These are phyloP conservation scores for Sarcophaga bullata DNA, from an alignment of 1,140 invertebrate genomes.

Conservation along the genomic window DNA sequence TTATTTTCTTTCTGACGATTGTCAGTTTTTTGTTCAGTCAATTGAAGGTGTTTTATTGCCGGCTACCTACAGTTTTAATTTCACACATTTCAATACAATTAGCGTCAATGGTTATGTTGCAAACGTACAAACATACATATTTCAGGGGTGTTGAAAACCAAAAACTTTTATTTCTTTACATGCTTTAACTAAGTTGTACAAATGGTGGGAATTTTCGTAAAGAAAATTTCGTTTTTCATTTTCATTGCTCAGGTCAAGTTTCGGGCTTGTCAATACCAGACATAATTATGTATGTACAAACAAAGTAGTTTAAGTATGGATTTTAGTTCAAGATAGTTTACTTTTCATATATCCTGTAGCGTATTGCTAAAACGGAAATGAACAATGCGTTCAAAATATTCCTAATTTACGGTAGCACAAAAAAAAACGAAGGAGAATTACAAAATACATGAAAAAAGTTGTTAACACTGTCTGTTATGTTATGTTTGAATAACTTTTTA, in stretches of 20 bases:
- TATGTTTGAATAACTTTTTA: too few species aligned
- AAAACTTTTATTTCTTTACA: conserved; percentile 29
- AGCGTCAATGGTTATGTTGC: background rate
- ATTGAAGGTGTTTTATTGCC: background rate
- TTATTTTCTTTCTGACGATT: conserved; percentile 3
- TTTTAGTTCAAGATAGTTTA: too few species aligned
- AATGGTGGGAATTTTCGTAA: background rate
- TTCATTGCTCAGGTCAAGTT: background rate
- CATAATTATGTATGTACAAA: background rate
- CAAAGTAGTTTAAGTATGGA: too few species aligned
- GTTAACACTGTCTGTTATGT: too few species aligned
- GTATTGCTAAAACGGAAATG: too few species aligned
- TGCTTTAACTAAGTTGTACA: background rate
- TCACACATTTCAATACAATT: conserved; percentile 38
- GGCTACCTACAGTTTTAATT: conserved; percentile 37
- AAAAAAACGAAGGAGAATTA: too few species aligned
- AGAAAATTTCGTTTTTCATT: background rate
- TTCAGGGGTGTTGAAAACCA: conserved; percentile 34
- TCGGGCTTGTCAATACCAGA: too few species aligned
- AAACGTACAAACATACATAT: conserved; percentile 32
- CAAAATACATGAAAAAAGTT: too few species aligned
- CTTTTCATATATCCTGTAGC: too few species aligned
- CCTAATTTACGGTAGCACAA: too few species aligned
- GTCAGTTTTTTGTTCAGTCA: background rate
- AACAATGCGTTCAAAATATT: too few species aligned